Evolutionary conservation across 2,797 vertebrate genomes (phyloP).

Genomic region (Buphagus erythrorhynchus): DNA sequence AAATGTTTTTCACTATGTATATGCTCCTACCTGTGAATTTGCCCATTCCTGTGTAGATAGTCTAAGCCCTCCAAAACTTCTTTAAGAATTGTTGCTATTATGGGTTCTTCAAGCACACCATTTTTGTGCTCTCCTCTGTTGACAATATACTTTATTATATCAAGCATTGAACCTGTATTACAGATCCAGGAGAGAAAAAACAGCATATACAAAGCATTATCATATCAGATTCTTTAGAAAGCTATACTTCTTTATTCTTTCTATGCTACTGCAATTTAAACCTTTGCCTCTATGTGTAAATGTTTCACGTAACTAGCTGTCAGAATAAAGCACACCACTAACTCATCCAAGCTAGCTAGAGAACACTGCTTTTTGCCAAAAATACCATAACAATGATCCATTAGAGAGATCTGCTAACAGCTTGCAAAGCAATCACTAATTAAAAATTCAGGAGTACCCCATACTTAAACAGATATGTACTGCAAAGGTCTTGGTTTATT

Average conservation of each 20-base stretch:
- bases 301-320: neutral
- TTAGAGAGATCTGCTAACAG: neutral
- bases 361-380: neutral
- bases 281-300: neutral
- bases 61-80: constrained; percentile 97
- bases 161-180: constrained; percentile 93
- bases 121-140: constrained; percentile 92
- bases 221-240: neutral
- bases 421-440: neutral
- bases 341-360: neutral
- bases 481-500: neutral
- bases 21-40: constrained; percentile 92
- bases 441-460: neutral
- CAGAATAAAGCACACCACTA: neutral
- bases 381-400: neutral
- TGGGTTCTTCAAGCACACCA: constrained; percentile 92
- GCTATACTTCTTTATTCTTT: neutral
- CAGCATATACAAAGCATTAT: neutral
- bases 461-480: neutral
- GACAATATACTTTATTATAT: constrained; percentile 95
- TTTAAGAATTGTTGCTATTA: constrained; percentile 96
- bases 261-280: neutral
- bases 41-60: constrained; percentile 97
- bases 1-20: neutral
- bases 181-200: neutral